Evolutionary conservation across 2,888 invertebrate genomes (phyloP).

Genomic region (Melipona beecheii): DNA sequence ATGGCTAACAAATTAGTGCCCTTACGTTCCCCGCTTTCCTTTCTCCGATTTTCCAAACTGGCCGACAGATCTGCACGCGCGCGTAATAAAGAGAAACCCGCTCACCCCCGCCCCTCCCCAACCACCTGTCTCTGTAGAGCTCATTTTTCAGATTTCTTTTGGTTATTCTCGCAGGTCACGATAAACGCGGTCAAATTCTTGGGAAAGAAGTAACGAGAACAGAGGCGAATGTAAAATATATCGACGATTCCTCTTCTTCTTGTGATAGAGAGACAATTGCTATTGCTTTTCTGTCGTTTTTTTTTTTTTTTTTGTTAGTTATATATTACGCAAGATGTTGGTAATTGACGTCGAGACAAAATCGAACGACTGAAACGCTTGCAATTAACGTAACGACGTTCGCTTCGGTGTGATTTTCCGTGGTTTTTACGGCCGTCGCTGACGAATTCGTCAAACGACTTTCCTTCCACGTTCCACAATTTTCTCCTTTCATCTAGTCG

Average conservation of each 20-base stretch:
- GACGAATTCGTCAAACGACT: constrained; percentile 1
- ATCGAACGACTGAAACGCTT: neutral
- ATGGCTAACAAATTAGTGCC: constrained; percentile 42
- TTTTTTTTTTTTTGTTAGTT: neutral
- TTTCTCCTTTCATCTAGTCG: neutral
- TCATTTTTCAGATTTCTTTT: constrained; percentile 15
- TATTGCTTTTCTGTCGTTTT: neutral
- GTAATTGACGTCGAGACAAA: neutral
- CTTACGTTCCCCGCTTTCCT: constrained; percentile 15
- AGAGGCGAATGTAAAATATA: neutral
- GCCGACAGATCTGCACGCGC: neutral
- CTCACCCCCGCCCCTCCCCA: too few relatives aligned
- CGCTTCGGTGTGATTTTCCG: neutral
- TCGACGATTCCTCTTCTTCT: neutral
- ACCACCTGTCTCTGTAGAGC: neutral
- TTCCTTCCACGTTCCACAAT: neutral
- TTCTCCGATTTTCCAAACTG: constrained; percentile 21
- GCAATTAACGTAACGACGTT: neutral
- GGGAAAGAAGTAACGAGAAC: neutral
- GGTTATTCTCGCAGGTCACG: neutral
- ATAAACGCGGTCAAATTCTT: neutral
- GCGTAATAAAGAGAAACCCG: neutral
- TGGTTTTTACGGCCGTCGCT: constrained; percentile 3
- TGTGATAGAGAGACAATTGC: neutral
- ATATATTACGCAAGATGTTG: neutral